Evolutionary conservation across 2,113 vertebrate genomes (phyloP).

Genomic region (Thryonomys swinderianus): DNA sequence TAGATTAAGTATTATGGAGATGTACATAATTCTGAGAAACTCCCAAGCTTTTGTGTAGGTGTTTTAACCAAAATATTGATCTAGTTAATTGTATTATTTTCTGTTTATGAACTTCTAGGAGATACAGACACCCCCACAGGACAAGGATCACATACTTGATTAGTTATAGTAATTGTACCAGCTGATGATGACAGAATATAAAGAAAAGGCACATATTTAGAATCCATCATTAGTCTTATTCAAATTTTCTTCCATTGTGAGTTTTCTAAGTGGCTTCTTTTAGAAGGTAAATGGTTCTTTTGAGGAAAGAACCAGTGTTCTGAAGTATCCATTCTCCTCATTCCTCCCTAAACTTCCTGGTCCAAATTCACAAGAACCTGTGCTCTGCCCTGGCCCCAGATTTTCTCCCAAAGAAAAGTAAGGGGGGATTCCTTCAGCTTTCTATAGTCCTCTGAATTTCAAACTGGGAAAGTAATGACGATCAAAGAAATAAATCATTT

Average conservation of each 20-base stretch:
- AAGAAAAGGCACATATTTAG: not conserved
- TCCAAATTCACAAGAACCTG: not conserved
- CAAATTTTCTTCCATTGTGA: conserved; percentile 6
- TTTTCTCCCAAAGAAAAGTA: not conserved
- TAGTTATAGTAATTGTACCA: conserved; percentile 32
- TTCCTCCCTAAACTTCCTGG: not conserved
- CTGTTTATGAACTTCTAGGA: not conserved
- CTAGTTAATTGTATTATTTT: not conserved
- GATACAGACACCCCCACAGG: not conserved
- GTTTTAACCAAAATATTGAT: conserved; percentile 19
- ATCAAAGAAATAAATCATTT: not conserved
- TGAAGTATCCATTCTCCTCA: not conserved
- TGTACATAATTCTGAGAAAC: not conserved
- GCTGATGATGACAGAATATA: not conserved
- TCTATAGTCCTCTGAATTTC: not conserved
- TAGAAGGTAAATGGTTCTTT: not conserved
- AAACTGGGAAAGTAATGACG: not conserved
- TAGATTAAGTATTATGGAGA: not conserved
- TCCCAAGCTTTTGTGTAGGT: not conserved
- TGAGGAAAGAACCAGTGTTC: not conserved
- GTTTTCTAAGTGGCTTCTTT: not conserved
- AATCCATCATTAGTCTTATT: not conserved
- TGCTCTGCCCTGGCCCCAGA: not conserved
- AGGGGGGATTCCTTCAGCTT: not conserved
- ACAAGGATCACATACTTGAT: not conserved